Evolutionary conservation across 2,888 invertebrate genomes (phyloP).

Genomic region (Eupsilia transversa): DNA sequence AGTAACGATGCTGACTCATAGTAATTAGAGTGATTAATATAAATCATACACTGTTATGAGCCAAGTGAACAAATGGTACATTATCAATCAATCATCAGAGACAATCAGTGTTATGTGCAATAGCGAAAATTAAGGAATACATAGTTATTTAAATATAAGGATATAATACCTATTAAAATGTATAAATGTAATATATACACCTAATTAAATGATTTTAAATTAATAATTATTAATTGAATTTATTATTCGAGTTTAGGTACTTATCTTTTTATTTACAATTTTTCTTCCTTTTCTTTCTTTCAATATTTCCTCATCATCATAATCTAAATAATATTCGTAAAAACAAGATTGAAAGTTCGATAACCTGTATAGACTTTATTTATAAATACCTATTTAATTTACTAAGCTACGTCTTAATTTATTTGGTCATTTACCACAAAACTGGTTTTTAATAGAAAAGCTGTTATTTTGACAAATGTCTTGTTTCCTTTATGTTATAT

Average conservation of each 20-base stretch:
- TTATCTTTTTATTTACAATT: too few species aligned
- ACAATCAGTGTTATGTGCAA: too few species aligned
- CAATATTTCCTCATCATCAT: background rate
- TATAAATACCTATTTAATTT: slow-evolving; percentile 48
- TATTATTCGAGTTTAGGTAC: too few species aligned
- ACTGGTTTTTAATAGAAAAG: slow-evolving; percentile 41
- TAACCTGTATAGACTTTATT: slow-evolving; percentile 53
- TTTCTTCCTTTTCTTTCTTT: background rate
- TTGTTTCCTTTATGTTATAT: slow-evolving; percentile 32
- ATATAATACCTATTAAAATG: too few species aligned
- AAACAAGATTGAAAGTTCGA: slow-evolving; percentile 43
- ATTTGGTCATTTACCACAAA: slow-evolving; percentile 48
- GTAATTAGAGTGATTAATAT: slow-evolving; percentile 9
- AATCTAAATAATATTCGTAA: background rate
- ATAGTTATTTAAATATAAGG: too few species aligned
- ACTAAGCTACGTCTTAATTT: slow-evolving; percentile 43
- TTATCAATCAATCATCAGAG: too few species aligned
- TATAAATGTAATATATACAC: too few species aligned
- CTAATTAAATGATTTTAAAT: too few species aligned
- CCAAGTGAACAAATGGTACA: slow-evolving; percentile 24
- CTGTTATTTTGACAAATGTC: slow-evolving; percentile 35
- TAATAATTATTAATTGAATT: too few species aligned
- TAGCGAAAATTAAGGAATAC: too few species aligned
- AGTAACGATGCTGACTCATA: background rate
- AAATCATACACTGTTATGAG: slow-evolving; percentile 19